A percentile compares a stretch with the other conserved stretches of the same genome.
Evolutionary conservation across 2,888 invertebrate genomes (phyloP).

Genomic region (Acronicta aceris): DNA sequence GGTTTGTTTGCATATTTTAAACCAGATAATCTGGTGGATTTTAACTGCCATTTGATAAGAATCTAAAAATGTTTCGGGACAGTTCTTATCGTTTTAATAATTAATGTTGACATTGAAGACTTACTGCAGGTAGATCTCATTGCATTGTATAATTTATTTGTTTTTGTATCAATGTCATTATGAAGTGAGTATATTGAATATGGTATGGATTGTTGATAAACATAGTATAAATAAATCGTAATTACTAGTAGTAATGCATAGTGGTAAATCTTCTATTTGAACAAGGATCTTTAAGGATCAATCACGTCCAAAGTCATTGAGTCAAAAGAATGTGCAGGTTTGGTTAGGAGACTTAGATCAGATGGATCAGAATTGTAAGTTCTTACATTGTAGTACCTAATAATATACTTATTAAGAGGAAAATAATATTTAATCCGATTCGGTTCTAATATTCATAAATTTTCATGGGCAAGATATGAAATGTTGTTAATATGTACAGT

Average conservation of each 20-base stretch:
- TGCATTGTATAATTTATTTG: conserved; percentile 61
- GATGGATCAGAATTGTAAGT: conserved; percentile 25
- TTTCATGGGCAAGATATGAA: conserved; percentile 38
- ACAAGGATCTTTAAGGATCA: conserved; percentile 41
- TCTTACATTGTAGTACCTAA: conserved; percentile 21
- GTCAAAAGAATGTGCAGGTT: conserved; percentile 12
- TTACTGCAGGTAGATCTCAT: conserved; percentile 61
- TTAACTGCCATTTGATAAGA: conserved; percentile 49
- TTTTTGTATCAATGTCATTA: conserved; percentile 56
- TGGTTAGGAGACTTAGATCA: conserved; percentile 21
- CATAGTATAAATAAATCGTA: conserved; percentile 55
- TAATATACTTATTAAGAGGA: conserved; percentile 30
- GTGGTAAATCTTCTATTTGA: conserved; percentile 50
- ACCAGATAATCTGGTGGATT: conserved; percentile 31
- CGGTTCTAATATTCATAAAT: conserved; percentile 30
- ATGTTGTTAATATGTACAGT: conserved; percentile 60
- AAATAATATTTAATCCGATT: conserved; percentile 31
- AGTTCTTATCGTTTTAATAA: conserved; percentile 49
- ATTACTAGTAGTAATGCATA: conserved; percentile 56
- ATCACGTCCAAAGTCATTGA: conserved; percentile 32
- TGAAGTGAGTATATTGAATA: conserved; percentile 60
- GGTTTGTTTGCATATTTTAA: conserved; percentile 44
- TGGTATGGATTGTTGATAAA: conserved; percentile 52
- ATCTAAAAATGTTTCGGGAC: conserved; percentile 28
- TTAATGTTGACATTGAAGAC: conserved; percentile 48